These are phyloP conservation scores for Lepus townsendii DNA, from an alignment of 2,797 vertebrate species.

Conservation along the genomic window DNA sequence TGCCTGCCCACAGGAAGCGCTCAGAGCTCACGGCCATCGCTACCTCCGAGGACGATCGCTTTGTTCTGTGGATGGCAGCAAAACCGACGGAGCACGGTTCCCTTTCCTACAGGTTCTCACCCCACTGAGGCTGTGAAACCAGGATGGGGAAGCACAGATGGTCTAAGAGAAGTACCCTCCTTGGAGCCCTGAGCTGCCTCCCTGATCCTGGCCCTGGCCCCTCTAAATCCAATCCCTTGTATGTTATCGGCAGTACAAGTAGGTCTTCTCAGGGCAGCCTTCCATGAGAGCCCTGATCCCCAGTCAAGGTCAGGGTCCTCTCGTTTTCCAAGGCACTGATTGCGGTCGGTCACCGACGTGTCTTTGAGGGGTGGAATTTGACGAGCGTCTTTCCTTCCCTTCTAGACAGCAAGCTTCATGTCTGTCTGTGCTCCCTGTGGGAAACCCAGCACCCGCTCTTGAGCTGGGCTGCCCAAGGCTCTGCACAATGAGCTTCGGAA, in stretches of 20 bases:
- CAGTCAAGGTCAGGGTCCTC: neutral
- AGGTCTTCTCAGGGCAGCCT: neutral
- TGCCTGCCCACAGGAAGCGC: neutral
- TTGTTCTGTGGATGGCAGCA: neutral
- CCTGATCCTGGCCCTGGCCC: neutral
- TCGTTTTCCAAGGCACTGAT: neutral
- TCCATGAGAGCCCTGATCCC: neutral
- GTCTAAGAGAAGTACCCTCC: neutral
- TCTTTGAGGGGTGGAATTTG: neutral
- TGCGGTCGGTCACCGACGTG: neutral
- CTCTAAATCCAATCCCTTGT: neutral
- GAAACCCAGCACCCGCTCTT: neutral
- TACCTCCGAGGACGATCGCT: neutral
- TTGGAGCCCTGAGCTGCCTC: neutral
- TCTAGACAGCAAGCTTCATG: neutral
- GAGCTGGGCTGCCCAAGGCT: neutral
- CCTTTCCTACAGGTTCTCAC: neutral
- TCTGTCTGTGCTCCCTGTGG: neutral
- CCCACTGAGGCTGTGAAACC: neutral
- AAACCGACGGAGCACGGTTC: fast-evolving
- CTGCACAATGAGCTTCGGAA: neutral
- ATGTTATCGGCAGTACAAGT: neutral
- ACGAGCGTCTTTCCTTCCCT: neutral
- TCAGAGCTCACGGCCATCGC: neutral
- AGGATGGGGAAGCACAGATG: neutral